phyloP scores from a whole-genome alignment of 1,140 invertebrate genomes.

The Aphaenogaster ashmeadi region DNA sequence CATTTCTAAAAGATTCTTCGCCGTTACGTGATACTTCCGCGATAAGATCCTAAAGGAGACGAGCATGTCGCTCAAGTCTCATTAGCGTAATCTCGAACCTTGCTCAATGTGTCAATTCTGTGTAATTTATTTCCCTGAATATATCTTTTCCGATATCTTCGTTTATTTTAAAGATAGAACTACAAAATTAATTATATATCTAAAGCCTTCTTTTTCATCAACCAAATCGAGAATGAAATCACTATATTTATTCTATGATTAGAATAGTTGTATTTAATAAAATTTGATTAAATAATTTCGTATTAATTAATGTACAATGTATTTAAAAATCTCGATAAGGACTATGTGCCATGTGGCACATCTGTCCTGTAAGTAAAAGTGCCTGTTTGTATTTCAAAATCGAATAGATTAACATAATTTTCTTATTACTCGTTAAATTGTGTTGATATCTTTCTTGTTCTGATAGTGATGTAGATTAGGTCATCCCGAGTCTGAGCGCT shows the following conservation, averaged over 20 bases:
- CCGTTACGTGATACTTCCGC: constrained; percentile 3
- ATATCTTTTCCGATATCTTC: not conserved
- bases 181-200: constrained; percentile 1
- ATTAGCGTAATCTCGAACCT: constrained; percentile 9
- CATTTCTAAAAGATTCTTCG: constrained; percentile 34
- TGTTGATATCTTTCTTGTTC: not conserved
- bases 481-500: not conserved
- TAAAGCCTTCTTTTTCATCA: not conserved
- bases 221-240: not conserved
- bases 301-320: not conserved
- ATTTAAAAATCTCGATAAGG: not conserved
- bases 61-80: not conserved
- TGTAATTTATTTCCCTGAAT: not conserved
- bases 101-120: not conserved
- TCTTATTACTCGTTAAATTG: not conserved
- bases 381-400: not conserved
- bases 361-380: not conserved
- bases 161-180: not conserved
- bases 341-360: not conserved
- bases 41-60: constrained; percentile 38
- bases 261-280: not conserved
- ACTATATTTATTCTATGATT: not conserved
- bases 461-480: not conserved
- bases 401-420: not conserved
- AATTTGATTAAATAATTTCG: not conserved